Evolutionary conservation across 2,113 vertebrate genomes (phyloP), one percentile per base, ranked within the genome.

Genomic region (Sapajus apella): DNA sequence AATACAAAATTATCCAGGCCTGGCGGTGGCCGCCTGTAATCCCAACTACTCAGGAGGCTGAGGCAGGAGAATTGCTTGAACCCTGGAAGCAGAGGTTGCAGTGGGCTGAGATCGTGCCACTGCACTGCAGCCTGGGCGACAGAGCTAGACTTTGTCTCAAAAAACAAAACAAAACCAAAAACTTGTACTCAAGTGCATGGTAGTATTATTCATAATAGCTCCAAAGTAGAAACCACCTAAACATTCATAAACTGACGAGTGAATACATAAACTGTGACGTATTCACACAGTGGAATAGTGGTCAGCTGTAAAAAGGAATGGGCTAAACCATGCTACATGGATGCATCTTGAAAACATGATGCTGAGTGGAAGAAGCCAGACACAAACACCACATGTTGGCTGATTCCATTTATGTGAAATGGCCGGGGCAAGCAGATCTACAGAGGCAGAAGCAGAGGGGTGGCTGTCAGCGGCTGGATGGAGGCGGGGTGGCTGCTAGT

Each of bases 301-400:
- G 21, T 37, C 56, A 43, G 20, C 35, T 11, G 4, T 1, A 0
- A 25, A 79, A 30, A 64, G 47, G 82, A 56, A 12, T 2, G 32
- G 1, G 3, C 76, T 18, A 50, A 47, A 4, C 21, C 1, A 1
- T 6, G 20, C 80, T 27, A 43, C 35, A 0, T n/a, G 35, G 52
- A 56, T 35, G 32, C 79, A 32, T n/a, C 72, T 64, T 13, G 79
- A 84, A 47, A 30, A 13, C 37, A 5, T 47, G 20, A 35, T 16
- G 20, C 50, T 55, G 13, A 45, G 40, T 3, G 79, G 25, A 27
- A 37, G 84, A n/a, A 47, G 37, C n/a, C 32, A 16, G 66, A 47
- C 9, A 2, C 32, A 8, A n/a, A 40, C 14, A n/a, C 35, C 50
- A n/a, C 20, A 6, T 4, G 3, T 2, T 5, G 9, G 9, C 1